Evolutionary conservation across 2,113 vertebrate species (phyloP).

Genomic region (Sigmodon hispidus): DNA sequence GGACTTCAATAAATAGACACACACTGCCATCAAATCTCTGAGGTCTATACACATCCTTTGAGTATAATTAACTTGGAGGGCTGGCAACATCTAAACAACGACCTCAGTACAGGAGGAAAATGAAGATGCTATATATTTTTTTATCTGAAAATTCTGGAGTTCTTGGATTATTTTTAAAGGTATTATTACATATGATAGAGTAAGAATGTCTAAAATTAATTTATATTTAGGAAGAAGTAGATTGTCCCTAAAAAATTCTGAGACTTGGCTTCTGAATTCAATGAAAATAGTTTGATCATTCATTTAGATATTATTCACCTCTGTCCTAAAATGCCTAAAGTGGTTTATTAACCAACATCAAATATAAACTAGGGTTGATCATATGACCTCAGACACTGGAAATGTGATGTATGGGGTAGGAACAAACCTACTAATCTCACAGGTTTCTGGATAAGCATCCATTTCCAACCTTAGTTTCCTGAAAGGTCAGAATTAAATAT

Average conservation of each 20-base stretch:
- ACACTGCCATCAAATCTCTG: conserved; percentile 59
- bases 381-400: conserved; percentile 52
- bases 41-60: conserved; percentile 64
- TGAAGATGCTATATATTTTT: conserved; percentile 40
- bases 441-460: not conserved
- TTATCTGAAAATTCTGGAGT: conserved; percentile 56
- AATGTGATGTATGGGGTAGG: not conserved
- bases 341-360: conserved; percentile 53
- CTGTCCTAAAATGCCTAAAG: conserved; percentile 41
- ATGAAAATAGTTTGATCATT: conserved; percentile 68
- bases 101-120: conserved; percentile 54
- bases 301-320: conserved; percentile 55
- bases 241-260: conserved; percentile 57
- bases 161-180: conserved; percentile 63
- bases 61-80: conserved; percentile 75
- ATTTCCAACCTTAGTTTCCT: conserved; percentile 2
- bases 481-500: conserved; percentile 39
- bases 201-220: conserved; percentile 60
- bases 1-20: conserved; percentile 76
- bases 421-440: not conserved
- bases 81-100: conserved; percentile 77
- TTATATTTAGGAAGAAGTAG: conserved; percentile 57
- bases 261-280: conserved; percentile 63
- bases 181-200: conserved; percentile 60
- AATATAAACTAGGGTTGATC: conserved; percentile 45